Evolutionary conservation across 2,888 invertebrate genomes (phyloP), one percentile per base, ranked within the genome.

Genomic region (Muschampia plurimacula): DNA sequence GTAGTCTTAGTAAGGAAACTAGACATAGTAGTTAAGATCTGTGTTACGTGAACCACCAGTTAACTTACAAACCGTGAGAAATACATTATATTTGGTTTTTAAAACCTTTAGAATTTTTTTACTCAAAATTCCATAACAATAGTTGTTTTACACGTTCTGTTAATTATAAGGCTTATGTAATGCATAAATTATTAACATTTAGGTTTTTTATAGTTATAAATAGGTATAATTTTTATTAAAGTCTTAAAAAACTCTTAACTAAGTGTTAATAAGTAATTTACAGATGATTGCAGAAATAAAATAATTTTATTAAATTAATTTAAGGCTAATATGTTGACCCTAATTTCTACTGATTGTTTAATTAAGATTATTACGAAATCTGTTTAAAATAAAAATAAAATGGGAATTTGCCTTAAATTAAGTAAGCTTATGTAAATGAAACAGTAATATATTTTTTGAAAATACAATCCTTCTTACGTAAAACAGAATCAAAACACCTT

Each of bases 1-100:
- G 49, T 64, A 65, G 69, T 41, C 36, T 74, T 74, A 76, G 73
- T 66, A 71, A 70, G 76, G 75, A 77, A 77, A 73, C 75, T 74
- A 70, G 69, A 12, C 13, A 46, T 60, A 63, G 46, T 13, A 60
- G 63, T 63, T 49, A 49, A 66, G 32, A 55, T 67, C 46, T 36
- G 36, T 72, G 63, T 72, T 72, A 67, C 67, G 67, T 63, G 46
- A 52, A 41, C 70, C 22, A 13, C 28, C n/a, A 46, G 52, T 66
- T 52, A 62, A 66, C 13, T 71, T 62, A 22, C n/a, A 71, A 32
- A 62, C 60, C 60, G 65, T 71, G 71, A 66, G 72, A 72, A 72
- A 44, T 39, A 32, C 65, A 60, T 55, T 67, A 64, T 59, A 44
- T 49, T n/a, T 12, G 28, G 52, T 22, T 69, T 55, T 67, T 64